Evolutionary conservation across 2,888 invertebrate genomes (phyloP).

Genomic region (Strigamia maritima): DNA sequence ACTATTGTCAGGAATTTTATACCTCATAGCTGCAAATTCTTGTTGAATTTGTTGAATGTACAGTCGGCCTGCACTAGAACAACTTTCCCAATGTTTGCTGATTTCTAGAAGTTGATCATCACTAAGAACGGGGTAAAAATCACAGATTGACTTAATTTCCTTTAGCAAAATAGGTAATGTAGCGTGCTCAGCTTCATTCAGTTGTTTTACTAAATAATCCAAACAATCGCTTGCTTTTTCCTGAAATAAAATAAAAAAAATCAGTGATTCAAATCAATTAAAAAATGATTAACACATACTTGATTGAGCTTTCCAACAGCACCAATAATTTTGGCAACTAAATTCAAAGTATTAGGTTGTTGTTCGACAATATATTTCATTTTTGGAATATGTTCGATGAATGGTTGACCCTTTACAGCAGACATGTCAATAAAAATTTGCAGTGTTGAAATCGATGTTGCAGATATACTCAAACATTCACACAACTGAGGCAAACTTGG

Average conservation of each 20-base stretch:
- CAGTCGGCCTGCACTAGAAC: constrained; percentile 51
- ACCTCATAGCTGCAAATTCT: constrained; percentile 46
- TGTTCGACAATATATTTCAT: constrained; percentile 59
- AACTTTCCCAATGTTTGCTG: constrained; percentile 58
- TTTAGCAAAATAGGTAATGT: constrained; percentile 72
- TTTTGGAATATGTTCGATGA: constrained; percentile 67
- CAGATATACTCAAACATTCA: constrained; percentile 65
- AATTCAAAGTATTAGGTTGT: constrained; percentile 63
- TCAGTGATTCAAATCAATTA: neutral
- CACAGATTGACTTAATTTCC: constrained; percentile 76
- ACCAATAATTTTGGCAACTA: constrained; percentile 58
- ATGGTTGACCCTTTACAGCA: constrained; percentile 65
- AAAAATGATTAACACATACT: constrained; percentile 46
- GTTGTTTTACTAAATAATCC: constrained; percentile 73
- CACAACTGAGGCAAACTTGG: constrained; percentile 77
- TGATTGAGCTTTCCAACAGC: constrained; percentile 52
- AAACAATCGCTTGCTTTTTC: constrained; percentile 76
- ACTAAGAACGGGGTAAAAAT: constrained; percentile 74
- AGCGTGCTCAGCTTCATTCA: constrained; percentile 67
- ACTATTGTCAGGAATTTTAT: neutral
- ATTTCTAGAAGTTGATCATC: constrained; percentile 74
- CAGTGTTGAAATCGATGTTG: constrained; percentile 64
- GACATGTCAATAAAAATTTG: constrained; percentile 73
- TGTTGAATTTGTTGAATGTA: constrained; percentile 54
- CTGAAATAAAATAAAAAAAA: constrained; percentile 53